Base-by-base conservation (phyloP, 2,797 vertebrate species). In the Kryptopterus vitreolus region DNA sequence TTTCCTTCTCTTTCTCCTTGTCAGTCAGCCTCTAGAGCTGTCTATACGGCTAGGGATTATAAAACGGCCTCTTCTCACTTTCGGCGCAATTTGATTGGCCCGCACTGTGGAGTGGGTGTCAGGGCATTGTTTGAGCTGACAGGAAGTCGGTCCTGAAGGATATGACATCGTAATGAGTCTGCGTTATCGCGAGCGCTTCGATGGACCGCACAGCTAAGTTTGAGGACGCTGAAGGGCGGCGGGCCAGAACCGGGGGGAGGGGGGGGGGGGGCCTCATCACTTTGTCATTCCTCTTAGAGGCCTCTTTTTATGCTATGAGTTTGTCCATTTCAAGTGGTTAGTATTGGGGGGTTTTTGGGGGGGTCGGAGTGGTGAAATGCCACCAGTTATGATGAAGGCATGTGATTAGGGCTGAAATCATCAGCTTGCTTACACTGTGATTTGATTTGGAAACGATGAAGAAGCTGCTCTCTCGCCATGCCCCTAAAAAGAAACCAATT, bases 291-390 rank as follows among this genome's bases (percentile, higher is more conserved):
- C 85, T 87, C 91, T 89, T 92, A 93, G 91, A 89, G 93, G 88
- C 91, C 92, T 94, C 95, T 71, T 95, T 90, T 95, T 89, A 94
- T 95, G 93, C 92, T 94, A 94, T 90, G 0, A 7, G 87, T 92
- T 92, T 93, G 91, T 94, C 94, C 76, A 70, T 81, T 84, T 83
- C 65, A n/a, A 69, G 68, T 35, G 72, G 75, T 43, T n/a, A n/a
- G 52, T 79, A 53, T 57, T 26, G 26, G 13, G 15, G 7, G 15
- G 33, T n/a, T n/a, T n/a, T n/a, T n/a, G 88, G 89, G 91, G 87
- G 88, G 86, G 89, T n/a, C n/a, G n/a, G n/a, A n/a, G n/a, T n/a
- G 91, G 89, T 90, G 90, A 93, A 93, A 93, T 94, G 91, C 85
- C 82, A 91, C 87, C 88, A 88, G 94, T 90, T 89, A 88, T 92